Evolutionary conservation across 2,888 invertebrate species (phyloP).

Genomic region (Dynastes grantii): DNA sequence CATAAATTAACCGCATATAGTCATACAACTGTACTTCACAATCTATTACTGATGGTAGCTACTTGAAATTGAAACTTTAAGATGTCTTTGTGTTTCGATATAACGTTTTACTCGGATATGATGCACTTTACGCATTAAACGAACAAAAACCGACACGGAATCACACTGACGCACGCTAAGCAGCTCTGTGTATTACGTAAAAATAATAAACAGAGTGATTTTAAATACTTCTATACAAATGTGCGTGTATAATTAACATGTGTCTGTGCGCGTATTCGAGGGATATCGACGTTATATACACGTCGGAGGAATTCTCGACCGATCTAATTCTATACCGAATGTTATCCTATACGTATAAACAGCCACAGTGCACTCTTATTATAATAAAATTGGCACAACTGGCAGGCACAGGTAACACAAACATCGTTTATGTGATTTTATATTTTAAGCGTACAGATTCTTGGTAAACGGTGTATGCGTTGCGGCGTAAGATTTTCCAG

Average conservation of each 20-base stretch:
- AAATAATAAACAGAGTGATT: conserved; percentile 42
- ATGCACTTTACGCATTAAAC: conserved; percentile 36
- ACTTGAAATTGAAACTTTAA: conserved; percentile 42
- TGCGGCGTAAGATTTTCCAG: conserved; percentile 7
- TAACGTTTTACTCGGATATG: conserved; percentile 33
- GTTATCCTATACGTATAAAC: conserved; percentile 18
- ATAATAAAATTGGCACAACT: conserved; percentile 23
- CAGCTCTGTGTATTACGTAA: conserved; percentile 44
- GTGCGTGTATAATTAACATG: conserved; percentile 43
- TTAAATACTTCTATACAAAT: conserved; percentile 46
- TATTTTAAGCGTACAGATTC: conserved; percentile 8
- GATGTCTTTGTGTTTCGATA: conserved; percentile 39
- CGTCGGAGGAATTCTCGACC: conserved; percentile 4
- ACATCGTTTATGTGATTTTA: neutral
- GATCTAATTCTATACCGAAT: neutral
- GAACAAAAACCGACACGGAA: conserved; percentile 41
- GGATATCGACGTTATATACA: conserved; percentile 7
- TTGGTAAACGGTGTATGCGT: neutral
- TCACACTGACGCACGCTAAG: conserved; percentile 42
- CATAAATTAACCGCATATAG: conserved; percentile 48
- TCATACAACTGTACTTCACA: conserved; percentile 43
- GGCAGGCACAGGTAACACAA: conserved; percentile 8
- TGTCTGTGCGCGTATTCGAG: conserved; percentile 21
- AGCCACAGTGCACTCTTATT: neutral
- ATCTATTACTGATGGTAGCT: conserved; percentile 41